Evolutionary conservation across 2,113 vertebrate genomes (phyloP).

Genomic region (Apteryx owenii): DNA sequence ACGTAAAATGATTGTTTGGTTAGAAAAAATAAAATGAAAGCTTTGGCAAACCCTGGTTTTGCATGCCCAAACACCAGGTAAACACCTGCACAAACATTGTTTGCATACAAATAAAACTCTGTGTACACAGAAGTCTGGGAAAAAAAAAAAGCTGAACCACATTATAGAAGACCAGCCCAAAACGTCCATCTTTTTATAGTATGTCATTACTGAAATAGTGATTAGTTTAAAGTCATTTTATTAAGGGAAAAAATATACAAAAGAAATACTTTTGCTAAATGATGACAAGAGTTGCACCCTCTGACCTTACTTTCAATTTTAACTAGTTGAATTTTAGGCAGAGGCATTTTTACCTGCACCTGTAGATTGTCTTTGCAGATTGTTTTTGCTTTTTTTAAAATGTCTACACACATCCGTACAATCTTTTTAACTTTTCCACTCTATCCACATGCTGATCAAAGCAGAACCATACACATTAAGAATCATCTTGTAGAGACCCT

Average conservation of each 20-base stretch:
- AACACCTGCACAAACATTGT: constrained; percentile 20
- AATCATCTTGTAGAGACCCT: not conserved
- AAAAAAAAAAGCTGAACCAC: not conserved
- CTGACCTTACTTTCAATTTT: not conserved
- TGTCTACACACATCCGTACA: not conserved
- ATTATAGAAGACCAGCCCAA: not conserved
- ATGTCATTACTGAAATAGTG: not conserved
- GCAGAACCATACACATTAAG: not conserved
- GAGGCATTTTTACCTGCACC: constrained; percentile 28
- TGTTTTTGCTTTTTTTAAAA: not conserved
- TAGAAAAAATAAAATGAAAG: not conserved
- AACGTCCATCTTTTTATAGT: not conserved
- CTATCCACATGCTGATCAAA: not conserved
- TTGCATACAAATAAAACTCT: constrained; percentile 29
- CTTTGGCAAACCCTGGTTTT: not conserved
- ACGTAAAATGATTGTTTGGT: not conserved
- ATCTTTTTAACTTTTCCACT: not conserved
- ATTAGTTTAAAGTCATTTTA: not conserved
- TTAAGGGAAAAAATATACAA: not conserved
- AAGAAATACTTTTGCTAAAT: not conserved
- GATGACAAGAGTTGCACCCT: not conserved
- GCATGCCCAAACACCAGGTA: not conserved
- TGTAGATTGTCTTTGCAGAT: not conserved
- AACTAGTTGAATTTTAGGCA: not conserved
- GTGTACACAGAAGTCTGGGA: not conserved